A percentile compares a stretch with the other conserved stretches of the same genome.
Conservation (phyloP, 2,113 vertebrate species). For the Entomyzon cyanotis region DNA sequence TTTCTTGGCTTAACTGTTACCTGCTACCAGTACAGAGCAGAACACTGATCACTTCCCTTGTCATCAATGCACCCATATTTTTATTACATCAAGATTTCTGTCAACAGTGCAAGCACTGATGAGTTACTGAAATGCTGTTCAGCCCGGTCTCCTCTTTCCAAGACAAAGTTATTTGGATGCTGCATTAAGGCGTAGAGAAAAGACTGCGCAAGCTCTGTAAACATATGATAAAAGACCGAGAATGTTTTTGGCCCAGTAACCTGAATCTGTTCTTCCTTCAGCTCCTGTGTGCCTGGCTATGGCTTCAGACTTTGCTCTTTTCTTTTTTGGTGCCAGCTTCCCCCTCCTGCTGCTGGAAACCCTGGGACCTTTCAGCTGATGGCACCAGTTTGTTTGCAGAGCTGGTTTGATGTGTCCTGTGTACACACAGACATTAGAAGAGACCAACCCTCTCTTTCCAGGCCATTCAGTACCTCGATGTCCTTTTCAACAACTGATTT, state of each 20-base stretch:
- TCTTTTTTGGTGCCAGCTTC: not conserved
- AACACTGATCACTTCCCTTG: not conserved
- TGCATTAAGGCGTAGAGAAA: not conserved
- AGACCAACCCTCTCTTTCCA: not conserved
- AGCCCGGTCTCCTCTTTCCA: not conserved
- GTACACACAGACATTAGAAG: not conserved
- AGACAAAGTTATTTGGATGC: not conserved
- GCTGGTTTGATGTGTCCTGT: not conserved
- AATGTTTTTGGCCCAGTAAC: not conserved
- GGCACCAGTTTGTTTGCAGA: not conserved
- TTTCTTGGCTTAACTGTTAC: not conserved
- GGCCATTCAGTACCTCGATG: not conserved
- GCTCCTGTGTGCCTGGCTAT: fast-evolving
- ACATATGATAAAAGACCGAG: not conserved
- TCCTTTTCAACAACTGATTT: not conserved
- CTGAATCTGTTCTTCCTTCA: not conserved
- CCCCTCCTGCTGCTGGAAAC: not conserved
- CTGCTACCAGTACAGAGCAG: not conserved
- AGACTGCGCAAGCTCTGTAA: not conserved
- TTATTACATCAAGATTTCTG: not conserved
- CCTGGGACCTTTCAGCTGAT: not conserved
- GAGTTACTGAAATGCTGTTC: not conserved
- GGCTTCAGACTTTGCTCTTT: not conserved
- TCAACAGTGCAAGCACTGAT: not conserved
- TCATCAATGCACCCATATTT: not conserved